Conservation (phyloP, 2,888 invertebrate species). For the Trimorus sp. region DNA sequence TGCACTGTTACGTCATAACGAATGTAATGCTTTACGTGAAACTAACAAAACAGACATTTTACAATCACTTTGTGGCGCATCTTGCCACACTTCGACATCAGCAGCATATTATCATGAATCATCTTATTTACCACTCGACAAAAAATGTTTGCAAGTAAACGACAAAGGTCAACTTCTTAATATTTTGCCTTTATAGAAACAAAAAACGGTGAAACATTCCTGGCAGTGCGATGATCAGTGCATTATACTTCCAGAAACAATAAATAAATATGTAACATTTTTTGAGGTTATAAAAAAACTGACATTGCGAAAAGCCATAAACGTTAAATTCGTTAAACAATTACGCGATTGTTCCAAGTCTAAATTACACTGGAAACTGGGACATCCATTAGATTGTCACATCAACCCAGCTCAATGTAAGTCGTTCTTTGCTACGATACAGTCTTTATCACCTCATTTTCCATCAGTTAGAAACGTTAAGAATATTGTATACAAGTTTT, state of each 20-base stretch:
- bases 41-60: not conserved
- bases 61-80: no score
- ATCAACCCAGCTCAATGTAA: not conserved
- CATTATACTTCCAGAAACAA: not conserved
- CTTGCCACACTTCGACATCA: not conserved
- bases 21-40: not conserved
- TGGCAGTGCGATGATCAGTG: not conserved
- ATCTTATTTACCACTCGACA: not conserved
- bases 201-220: not conserved
- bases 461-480: not conserved
- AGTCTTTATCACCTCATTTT: not conserved
- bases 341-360: not conserved
- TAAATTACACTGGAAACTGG: not conserved
- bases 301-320: not conserved
- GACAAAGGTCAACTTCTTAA: not conserved
- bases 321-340: not conserved
- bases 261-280: not conserved
- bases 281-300: not conserved
- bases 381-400: no score
- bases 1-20: not conserved
- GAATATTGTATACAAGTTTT: not conserved
- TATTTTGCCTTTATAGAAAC: not conserved
- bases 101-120: not conserved
- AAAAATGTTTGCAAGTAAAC: not conserved
- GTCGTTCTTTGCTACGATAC: no score